phyloP scores from a whole-genome alignment of 2,797 vertebrate species.

The Kryptopterus vitreolus region DNA sequence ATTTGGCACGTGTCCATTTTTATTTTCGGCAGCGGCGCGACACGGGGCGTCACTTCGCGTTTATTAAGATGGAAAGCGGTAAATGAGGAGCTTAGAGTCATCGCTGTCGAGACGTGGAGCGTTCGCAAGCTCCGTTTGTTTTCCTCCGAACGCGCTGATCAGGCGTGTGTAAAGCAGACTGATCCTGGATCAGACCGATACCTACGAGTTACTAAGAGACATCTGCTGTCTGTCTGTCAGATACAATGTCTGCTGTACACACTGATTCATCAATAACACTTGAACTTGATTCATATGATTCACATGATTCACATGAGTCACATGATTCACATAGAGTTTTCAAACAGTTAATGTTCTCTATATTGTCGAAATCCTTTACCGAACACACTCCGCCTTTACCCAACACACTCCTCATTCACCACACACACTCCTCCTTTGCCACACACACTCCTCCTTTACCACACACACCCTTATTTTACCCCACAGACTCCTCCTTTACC shows the following conservation, averaged over 20 bases:
- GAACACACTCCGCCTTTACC: too few relatives aligned
- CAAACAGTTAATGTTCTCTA: background rate
- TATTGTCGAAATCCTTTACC: background rate
- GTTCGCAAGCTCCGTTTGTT: slow-evolving; percentile 49
- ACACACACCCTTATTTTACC: too few relatives aligned
- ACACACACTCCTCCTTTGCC: too few relatives aligned
- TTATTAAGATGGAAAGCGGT: slow-evolving; percentile 72
- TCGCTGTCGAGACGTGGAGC: slow-evolving; percentile 36
- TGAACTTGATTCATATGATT: background rate
- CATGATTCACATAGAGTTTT: background rate
- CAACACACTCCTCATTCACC: too few relatives aligned
- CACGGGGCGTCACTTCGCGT: slow-evolving; percentile 56
- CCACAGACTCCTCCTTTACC: too few relatives aligned
- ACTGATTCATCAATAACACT: background rate
- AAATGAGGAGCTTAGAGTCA: slow-evolving; percentile 38
- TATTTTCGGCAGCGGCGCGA: slow-evolving; percentile 58
- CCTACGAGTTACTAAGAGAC: slow-evolving; percentile 48
- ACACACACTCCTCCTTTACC: too few relatives aligned
- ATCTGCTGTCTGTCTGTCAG: slow-evolving; percentile 49
- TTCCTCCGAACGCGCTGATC: slow-evolving; percentile 23
- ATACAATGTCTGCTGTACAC: slow-evolving; percentile 24
- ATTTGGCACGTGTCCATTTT: slow-evolving; percentile 69
- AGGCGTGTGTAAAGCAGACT: slow-evolving; percentile 52
- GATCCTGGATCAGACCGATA: slow-evolving; percentile 49
- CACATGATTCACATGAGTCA: background rate